Evolutionary conservation across 2,113 vertebrate species (phyloP).

Genomic region (Catharus minimus): DNA sequence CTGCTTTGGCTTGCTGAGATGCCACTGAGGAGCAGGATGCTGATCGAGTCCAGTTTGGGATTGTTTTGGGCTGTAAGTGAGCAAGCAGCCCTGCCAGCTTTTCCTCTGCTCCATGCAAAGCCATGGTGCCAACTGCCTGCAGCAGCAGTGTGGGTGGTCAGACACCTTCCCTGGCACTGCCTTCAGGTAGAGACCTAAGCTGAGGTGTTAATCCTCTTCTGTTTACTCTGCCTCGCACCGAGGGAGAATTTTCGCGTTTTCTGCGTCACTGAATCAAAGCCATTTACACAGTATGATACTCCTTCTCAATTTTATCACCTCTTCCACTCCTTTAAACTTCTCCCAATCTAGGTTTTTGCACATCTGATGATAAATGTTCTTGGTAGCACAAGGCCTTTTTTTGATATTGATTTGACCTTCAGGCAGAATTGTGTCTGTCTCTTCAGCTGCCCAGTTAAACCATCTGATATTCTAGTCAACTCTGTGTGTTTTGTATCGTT

Average conservation of each 20-base stretch:
- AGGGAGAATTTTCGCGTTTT: not conserved
- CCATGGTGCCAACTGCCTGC: not conserved
- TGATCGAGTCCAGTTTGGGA: not conserved
- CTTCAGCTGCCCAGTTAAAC: not conserved
- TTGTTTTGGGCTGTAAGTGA: not conserved
- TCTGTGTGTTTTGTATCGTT: not conserved
- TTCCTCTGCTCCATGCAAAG: accelerated
- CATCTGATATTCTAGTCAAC: not conserved
- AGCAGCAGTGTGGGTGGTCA: accelerated
- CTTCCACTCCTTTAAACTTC: not conserved
- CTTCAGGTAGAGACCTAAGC: not conserved
- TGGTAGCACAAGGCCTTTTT: not conserved
- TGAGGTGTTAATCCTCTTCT: not conserved
- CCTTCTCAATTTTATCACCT: not conserved
- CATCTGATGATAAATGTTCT: not conserved
- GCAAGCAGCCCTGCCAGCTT: not conserved
- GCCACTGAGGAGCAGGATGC: not conserved
- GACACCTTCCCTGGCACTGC: not conserved
- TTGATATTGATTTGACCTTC: not conserved
- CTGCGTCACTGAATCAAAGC: not conserved
- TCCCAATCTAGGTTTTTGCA: not conserved
- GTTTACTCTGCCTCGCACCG: not conserved
- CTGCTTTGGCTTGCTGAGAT: not conserved
- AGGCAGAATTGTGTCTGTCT: not conserved
- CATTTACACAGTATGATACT: not conserved